phyloP scores from a whole-genome alignment of 2,888 invertebrate species.

The Endomychus coccineus region DNA sequence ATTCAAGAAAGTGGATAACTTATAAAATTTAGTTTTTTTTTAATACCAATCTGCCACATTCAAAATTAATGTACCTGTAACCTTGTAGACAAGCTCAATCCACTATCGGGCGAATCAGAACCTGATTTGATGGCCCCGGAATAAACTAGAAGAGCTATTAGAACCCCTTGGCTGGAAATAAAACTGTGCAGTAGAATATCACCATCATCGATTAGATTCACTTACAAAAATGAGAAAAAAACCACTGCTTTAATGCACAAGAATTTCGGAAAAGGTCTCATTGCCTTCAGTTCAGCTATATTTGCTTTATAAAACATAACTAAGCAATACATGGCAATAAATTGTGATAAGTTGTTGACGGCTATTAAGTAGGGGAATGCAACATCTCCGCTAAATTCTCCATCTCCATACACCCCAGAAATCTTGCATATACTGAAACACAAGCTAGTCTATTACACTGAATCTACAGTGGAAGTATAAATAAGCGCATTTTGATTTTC shows the following conservation, averaged over 20 bases:
- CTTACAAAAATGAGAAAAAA: conserved; percentile 97
- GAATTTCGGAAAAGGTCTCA: conserved; percentile 93
- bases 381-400: conserved; percentile 74
- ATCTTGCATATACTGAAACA: conserved; percentile 76
- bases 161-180: conserved; percentile 76
- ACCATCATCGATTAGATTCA: conserved; percentile 27
- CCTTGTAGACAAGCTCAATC: conserved; percentile 71
- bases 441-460: not conserved
- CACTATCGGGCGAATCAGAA: conserved; percentile 60
- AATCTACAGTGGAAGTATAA: too few species aligned
- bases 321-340: conserved; percentile 93
- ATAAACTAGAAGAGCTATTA: conserved; percentile 81
- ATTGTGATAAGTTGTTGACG: conserved; percentile 88
- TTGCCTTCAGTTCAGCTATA: conserved; percentile 76
- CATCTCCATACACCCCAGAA: conserved; percentile 82
- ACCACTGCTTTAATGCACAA: conserved; percentile 96
- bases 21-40: not conserved
- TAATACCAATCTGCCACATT: too few species aligned
- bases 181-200: conserved; percentile 7
- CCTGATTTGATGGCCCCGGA: conserved; percentile 71
- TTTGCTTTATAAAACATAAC: conserved; percentile 90
- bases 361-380: conserved; percentile 86
- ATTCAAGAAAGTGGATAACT: not conserved
- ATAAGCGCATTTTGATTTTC: too few species aligned
- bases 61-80: conserved; percentile 78